Base-by-base conservation (phyloP, 1,140 invertebrate species). In the Temnothorax longispinosus region DNA sequence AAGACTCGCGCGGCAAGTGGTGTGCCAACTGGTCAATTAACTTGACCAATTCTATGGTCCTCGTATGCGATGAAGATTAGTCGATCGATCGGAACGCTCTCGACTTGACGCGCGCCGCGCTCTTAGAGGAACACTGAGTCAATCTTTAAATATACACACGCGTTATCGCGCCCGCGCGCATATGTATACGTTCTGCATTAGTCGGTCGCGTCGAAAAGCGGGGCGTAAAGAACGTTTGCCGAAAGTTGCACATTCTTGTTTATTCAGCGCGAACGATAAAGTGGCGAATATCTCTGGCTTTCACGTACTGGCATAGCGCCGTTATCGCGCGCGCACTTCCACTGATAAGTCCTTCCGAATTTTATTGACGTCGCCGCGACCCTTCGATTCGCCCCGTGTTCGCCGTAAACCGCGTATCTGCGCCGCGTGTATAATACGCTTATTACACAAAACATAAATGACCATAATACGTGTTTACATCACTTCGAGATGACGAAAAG, bases 171-270 rank as follows among this genome's bases (percentile, higher is more conserved):
- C 41, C 27, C 32, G 35, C 18, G 13, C 3, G 13, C 0, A 13
- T 44, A 10, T 41, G n/a, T 27, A 50, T 60, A n/a, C 21, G 6
- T 78, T 18, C 21, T 27, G 50, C 35, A 56, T 54, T 54, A 81
- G 4, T 54, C 35, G 41, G 3, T 0, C 13, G n/a, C 47, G 58
- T 52, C 11, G 11, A 62, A 76, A 62, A 38, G 6, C 44, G 7
- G 21, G 6, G 50, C 47, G 18, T 18, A 10, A 44, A 18, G 41
- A 44, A 52, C 21, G 7, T 58, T 67, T 38, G 38, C 11, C 58
- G 56, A 86, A 81, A 89, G 72, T 89, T 91, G 90, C 89, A 92
- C 87, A 89, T 87, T 84, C 65, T 85, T 92, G 71, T 92, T 92
- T 89, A 89, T 86, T 77, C 78, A 60, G 11, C n/a, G 41, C 4